phyloP scores from a whole-genome alignment of 1,140 invertebrate species.

The Drosophila pruinosa region DNA sequence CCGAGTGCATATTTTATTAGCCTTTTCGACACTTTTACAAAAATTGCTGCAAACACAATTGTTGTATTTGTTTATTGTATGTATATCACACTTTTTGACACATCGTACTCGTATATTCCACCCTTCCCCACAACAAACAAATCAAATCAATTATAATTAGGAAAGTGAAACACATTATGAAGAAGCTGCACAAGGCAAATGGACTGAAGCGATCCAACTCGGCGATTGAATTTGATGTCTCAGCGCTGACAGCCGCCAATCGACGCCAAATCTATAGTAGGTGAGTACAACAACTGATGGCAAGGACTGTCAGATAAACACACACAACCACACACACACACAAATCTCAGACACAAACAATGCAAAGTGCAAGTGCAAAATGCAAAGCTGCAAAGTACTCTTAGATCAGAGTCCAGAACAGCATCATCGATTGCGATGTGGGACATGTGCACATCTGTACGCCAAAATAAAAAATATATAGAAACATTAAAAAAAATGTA shows the following conservation, averaged over 20 bases:
- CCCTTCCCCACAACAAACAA: background rate
- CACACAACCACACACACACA: background rate
- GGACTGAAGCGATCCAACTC: slow-evolving; percentile 86
- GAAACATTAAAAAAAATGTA: slow-evolving; percentile 4
- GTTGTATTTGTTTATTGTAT: background rate
- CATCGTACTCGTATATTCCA: background rate
- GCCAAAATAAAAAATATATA: slow-evolving; percentile 19
- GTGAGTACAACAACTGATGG: slow-evolving; percentile 61
- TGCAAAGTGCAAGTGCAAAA: background rate
- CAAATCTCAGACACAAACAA: background rate
- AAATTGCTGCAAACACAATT: slow-evolving; percentile 1
- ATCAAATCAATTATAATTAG: slow-evolving; percentile 35
- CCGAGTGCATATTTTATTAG: background rate
- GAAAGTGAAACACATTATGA: slow-evolving; percentile 81
- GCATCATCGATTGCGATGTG: slow-evolving; percentile 22
- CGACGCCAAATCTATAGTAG: slow-evolving; percentile 83
- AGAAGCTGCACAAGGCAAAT: slow-evolving; percentile 82
- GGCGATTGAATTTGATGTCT: slow-evolving; percentile 88
- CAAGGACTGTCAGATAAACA: slow-evolving; percentile 1
- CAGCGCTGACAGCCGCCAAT: slow-evolving; percentile 86
- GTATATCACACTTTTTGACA: slow-evolving; percentile 27
- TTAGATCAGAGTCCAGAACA: slow-evolving; percentile 15
- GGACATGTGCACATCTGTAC: slow-evolving; percentile 36
- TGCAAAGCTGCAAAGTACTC: slow-evolving; percentile 1
- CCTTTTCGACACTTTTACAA: slow-evolving; percentile 34